Evolutionary conservation across 2,888 invertebrate genomes (phyloP), one percentile per base, ranked within the genome.

Genomic region (Sthenelais limicola): DNA sequence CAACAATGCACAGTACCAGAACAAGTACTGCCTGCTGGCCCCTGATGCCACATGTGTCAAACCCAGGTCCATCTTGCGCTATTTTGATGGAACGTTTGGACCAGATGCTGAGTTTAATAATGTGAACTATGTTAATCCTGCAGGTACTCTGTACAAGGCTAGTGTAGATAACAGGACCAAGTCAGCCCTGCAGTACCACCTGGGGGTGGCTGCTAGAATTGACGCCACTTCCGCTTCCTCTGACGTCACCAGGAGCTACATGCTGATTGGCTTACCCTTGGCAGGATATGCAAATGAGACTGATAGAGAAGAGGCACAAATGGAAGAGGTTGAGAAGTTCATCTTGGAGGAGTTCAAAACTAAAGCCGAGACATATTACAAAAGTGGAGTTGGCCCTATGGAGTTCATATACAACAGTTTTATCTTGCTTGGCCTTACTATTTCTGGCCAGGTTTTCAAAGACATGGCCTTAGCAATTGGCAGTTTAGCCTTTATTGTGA

Each of bases 391-490:
- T 1, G 73, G 68, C 2, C n/a, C 21, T 3, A 73, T 75, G 75
- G 48, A 73, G 7, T 76, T 73, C 38, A 47, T 69, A 5, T 73
- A 70, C 49, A 62, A 47, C 52, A 67, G 71, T 35, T 18, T 9
- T 4, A 33, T n/a, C 0, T 47, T 75, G 24, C 7, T 73, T 15
- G 32, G 48, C 1, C 30, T 73, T 3, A 52, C 38, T 21, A 73
- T 78, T 30, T 15, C 21, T 1, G 15, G 28, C 24, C 75, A 73
- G 48, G 80, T 76, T 4, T 38, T 70, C 32, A 62, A 66, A 30
- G 80, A 80, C 54, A 33, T 80, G 47, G 51, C 48, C n/a, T 67
- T 80, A 48, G 78, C 74, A n/a, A 24, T 75, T 18, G 80, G 80
- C 33, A 81, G 80, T 35, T 49, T 80, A 3, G 5, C 49, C 12